Evolutionary conservation across 2,888 invertebrate genomes (phyloP).

Genomic region (Agonopterix heracliana): DNA sequence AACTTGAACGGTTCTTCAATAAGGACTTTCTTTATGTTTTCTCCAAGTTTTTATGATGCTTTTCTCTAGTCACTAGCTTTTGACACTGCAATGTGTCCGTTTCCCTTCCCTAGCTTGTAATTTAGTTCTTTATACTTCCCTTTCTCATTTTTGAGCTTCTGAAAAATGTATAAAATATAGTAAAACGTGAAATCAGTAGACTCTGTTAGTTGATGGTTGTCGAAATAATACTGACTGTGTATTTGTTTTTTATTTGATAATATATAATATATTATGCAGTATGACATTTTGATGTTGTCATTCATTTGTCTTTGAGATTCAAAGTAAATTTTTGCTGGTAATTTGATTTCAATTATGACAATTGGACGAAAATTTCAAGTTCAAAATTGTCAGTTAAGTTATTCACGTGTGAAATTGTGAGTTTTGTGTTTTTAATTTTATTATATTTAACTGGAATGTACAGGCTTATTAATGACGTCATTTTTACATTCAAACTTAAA

Average conservation of each 20-base stretch:
- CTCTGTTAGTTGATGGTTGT: slow-evolving; percentile 54
- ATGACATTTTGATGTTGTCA: slow-evolving; percentile 36
- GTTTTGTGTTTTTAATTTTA: slow-evolving; percentile 35
- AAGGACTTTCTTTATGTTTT: slow-evolving; percentile 45
- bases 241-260: slow-evolving; percentile 45
- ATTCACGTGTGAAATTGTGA: slow-evolving; percentile 16
- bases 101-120: slow-evolving; percentile 11
- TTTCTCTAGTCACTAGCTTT: slow-evolving; percentile 55
- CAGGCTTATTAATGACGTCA: slow-evolving; percentile 25
- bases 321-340: slow-evolving; percentile 22
- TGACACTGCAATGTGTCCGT: slow-evolving; percentile 40
- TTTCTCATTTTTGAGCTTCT: not conserved
- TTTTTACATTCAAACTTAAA: slow-evolving; percentile 21
- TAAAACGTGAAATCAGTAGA: slow-evolving; percentile 32
- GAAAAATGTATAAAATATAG: slow-evolving; percentile 10
- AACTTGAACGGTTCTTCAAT: slow-evolving; percentile 38
- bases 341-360: slow-evolving; percentile 23
- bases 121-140: slow-evolving; percentile 12
- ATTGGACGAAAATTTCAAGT: slow-evolving; percentile 9
- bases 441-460: slow-evolving; percentile 18
- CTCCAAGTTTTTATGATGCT: slow-evolving; percentile 37
- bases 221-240: slow-evolving; percentile 41
- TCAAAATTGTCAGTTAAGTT: slow-evolving; percentile 29
- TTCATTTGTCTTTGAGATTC: slow-evolving; percentile 47
- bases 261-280: slow-evolving; percentile 34